phyloP scores from a whole-genome alignment of 2,888 invertebrate species.

The Seladonia tumulorum region DNA sequence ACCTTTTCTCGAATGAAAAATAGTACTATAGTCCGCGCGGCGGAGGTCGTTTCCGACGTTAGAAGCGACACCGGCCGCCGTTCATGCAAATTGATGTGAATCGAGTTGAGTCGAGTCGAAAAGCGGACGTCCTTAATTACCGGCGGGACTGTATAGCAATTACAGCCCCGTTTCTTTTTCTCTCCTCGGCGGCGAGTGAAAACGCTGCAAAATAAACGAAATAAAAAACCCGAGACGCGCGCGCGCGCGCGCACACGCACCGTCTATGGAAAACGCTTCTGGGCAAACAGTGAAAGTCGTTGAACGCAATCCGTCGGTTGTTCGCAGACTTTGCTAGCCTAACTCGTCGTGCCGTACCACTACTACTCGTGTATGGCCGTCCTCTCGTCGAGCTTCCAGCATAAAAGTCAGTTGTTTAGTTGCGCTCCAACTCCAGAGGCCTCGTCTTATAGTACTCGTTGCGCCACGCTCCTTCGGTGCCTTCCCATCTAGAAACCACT shows the following conservation, averaged over 20 bases:
- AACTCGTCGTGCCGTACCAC: constrained; percentile 62
- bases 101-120: constrained; percentile 16
- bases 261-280: constrained; percentile 27
- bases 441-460: constrained; percentile 58
- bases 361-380: constrained; percentile 63
- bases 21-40: too few relatives aligned
- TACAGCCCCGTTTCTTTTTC: constrained; percentile 33
- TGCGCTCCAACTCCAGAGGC: constrained; percentile 73
- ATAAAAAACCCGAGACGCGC: not conserved
- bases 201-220: constrained; percentile 25
- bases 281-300: constrained; percentile 75
- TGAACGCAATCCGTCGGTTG: constrained; percentile 59
- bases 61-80: not conserved
- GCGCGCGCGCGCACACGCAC: not conserved
- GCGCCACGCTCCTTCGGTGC: constrained; percentile 55
- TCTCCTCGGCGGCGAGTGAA: constrained; percentile 22
- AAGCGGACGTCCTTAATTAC: constrained; percentile 46
- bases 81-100: constrained; percentile 32
- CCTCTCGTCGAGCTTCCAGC: constrained; percentile 73
- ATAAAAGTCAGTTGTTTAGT: constrained; percentile 80
- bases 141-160: constrained; percentile 28
- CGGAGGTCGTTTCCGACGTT: not conserved
- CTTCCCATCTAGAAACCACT: not conserved
- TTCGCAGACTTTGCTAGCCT: constrained; percentile 69
- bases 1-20: too few relatives aligned